Evolutionary conservation across 2,888 invertebrate species (phyloP).

Genomic region (Xylocampa areola): DNA sequence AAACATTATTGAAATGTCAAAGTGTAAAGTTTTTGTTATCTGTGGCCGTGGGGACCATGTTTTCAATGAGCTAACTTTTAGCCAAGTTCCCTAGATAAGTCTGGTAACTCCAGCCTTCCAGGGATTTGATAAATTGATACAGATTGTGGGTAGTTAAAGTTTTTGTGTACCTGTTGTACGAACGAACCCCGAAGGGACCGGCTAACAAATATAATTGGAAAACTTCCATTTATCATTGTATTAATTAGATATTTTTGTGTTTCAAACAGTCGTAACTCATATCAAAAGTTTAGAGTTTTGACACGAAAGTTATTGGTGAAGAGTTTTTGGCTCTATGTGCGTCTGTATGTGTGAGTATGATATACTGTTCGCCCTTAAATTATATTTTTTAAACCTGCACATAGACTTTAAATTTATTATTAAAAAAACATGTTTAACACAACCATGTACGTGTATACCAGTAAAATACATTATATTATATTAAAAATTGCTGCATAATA

Average conservation of each 20-base stretch:
- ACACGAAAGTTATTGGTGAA: background rate
- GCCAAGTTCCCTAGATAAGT: conserved; percentile 61
- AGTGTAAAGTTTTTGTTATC: conserved; percentile 44
- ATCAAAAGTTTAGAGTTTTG: conserved; percentile 15
- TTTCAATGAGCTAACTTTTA: conserved; percentile 68
- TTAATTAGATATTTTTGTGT: conserved; percentile 54
- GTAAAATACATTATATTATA: no score
- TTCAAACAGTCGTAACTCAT: conserved; percentile 37
- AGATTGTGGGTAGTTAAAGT: conserved; percentile 67
- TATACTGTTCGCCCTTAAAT: no score
- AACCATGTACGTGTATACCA: no score
- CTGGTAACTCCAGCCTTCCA: conserved; percentile 50
- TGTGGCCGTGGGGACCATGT: conserved; percentile 49
- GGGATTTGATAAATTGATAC: conserved; percentile 71
- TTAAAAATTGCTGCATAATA: no score
- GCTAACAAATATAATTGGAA: conserved; percentile 46
- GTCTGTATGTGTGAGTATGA: no score
- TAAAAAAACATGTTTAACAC: no score
- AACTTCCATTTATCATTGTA: conserved; percentile 55
- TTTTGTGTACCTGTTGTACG: conserved; percentile 56
- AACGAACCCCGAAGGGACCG: conserved; percentile 22
- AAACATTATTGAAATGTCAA: conserved; percentile 30
- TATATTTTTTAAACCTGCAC: no score
- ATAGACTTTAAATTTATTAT: no score
- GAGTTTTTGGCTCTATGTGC: no score